Evolutionary conservation across 1,140 invertebrate genomes (phyloP), one percentile per base, ranked within the genome.

Genomic region (Drosophila mayri): DNA sequence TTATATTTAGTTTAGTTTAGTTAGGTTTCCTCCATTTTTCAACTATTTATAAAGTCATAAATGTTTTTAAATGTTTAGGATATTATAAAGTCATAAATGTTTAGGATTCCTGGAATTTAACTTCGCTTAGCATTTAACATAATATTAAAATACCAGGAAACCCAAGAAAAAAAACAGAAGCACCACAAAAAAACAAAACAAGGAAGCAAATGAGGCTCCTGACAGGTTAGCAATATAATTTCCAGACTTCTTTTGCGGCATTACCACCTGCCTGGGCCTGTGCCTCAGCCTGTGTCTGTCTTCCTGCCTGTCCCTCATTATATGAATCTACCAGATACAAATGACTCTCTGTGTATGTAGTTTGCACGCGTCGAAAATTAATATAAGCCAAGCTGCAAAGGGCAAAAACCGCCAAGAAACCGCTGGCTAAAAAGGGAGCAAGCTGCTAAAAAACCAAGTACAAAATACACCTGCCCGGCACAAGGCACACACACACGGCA

Each of bases 321-420:
- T 58, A 16, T 62, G 46, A 35, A 57, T 41, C 9, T 22, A 37
- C 30, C 16, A 41, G 54, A 59, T 44, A 67, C 47, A 38, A 41
- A 60, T 50, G 28, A 18, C 22, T 43, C 12, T 46, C 12, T 35
- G 18, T 28, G 20, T 46, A 61, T 37, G 22, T 35, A 49, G 63
- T 77, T 85, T 71, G 83, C 83, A 82, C 79, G 79, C 79, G 82
- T 63, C 70, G 49, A 66, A 83, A 79, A 88, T 83, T 59, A 88
- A 83, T 83, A 61, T 72, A 74, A 82, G 74, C 62, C 81, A 81
- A 81, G 82, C 82, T 86, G 82, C 82, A 81, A 85, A 76, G 67
- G 71, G 74, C 74, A 67, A 86, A 75, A 85, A 78, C 63, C 74
- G 62, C 60, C 76, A 74, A 77, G 74, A 77, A 72, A 72, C 66